Percentiles rank a stretch among this genome's conserved stretches.
Evolutionary conservation across 2,797 vertebrate species (phyloP).

Genomic region (Hylomyscus alleni): DNA sequence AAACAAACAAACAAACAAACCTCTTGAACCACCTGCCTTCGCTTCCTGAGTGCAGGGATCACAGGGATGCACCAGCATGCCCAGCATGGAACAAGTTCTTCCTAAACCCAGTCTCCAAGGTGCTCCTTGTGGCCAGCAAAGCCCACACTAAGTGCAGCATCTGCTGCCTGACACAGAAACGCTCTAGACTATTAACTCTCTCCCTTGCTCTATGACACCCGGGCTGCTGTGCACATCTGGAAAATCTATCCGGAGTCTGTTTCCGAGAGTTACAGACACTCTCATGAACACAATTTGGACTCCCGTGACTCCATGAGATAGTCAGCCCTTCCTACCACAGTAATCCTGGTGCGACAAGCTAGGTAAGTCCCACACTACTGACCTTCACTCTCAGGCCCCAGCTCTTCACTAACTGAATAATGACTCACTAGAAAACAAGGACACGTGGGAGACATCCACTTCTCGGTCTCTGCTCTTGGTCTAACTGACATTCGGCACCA

Average conservation of each 20-base stretch:
- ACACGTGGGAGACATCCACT: neutral
- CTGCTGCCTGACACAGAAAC: neutral
- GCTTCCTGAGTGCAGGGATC: neutral
- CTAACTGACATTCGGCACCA: neutral
- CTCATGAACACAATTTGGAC: neutral
- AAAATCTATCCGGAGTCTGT: neutral
- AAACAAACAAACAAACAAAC: no score
- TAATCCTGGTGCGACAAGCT: neutral
- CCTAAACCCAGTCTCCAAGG: neutral
- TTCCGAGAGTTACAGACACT: neutral
- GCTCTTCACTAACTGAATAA: conserved; percentile 25
- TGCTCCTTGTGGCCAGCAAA: neutral
- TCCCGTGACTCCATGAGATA: neutral
- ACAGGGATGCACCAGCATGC: neutral
- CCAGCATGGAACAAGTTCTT: neutral
- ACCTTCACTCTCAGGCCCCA: neutral
- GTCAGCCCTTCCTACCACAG: neutral
- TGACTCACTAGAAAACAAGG: conserved; percentile 11
- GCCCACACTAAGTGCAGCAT: neutral
- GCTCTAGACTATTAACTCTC: neutral
- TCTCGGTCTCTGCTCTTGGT: neutral
- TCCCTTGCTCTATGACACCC: neutral
- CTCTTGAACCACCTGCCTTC: neutral
- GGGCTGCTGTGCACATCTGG: fast-evolving
- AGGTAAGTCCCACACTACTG: neutral